Evolutionary conservation across 2,113 vertebrate species (phyloP).

Genomic region (Marmota monax): DNA sequence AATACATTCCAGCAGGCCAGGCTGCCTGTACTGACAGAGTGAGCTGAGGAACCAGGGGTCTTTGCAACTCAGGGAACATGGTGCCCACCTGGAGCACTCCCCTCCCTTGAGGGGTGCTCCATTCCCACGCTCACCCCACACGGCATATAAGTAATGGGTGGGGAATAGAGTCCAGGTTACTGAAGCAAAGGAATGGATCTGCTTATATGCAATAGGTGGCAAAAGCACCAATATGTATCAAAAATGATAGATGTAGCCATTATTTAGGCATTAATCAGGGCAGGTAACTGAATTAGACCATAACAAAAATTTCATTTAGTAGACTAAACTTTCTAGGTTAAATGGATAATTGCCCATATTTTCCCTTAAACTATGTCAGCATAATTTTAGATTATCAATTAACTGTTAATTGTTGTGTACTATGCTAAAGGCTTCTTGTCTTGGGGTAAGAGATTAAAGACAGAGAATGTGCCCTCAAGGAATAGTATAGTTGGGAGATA

Average conservation of each 20-base stretch:
- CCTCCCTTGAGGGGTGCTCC: not conserved
- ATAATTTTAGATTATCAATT: constrained; percentile 53
- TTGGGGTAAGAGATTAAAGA: constrained; percentile 26
- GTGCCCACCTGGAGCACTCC: not conserved
- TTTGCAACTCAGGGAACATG: not conserved
- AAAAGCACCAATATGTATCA: not conserved
- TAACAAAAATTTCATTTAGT: constrained; percentile 56
- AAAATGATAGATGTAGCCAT: constrained; percentile 8
- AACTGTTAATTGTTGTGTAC: constrained; percentile 34
- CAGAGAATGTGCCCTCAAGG: not conserved
- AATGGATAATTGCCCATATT: constrained; percentile 60
- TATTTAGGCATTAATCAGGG: constrained; percentile 46
- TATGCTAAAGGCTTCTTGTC: not conserved
- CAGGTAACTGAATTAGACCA: constrained; percentile 56
- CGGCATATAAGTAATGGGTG: not conserved
- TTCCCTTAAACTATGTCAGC: constrained; percentile 28
- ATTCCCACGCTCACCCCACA: not conserved
- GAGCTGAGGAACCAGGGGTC: not conserved
- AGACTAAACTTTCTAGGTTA: constrained; percentile 50
- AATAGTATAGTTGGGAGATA: not conserved
- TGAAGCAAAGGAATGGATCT: not conserved
- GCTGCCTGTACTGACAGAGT: not conserved
- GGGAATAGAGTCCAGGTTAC: not conserved
- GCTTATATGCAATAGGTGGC: not conserved
- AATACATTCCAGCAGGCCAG: not conserved